phyloP scores from a whole-genome alignment of 1,140 invertebrate species.

The Pachypsylla venusta region DNA sequence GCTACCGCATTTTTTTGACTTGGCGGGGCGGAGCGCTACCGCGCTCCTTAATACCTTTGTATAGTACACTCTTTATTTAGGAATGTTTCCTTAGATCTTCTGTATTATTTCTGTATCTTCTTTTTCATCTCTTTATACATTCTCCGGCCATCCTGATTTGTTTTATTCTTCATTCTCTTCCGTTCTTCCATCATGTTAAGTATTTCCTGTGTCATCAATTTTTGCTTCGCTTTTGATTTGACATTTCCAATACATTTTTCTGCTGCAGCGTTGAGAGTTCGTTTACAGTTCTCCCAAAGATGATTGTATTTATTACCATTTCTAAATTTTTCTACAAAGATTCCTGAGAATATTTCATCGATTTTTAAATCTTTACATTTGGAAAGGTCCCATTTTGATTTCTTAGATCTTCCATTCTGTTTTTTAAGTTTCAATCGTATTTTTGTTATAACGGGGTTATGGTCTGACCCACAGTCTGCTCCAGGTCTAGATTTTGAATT shows the following conservation, averaged over 20 bases:
- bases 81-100: not conserved
- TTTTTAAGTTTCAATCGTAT: not conserved
- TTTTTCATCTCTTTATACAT: not conserved
- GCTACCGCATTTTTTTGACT: no score
- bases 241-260: not conserved
- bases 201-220: not conserved
- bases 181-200: not conserved
- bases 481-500: constrained; percentile 1
- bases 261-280: not conserved
- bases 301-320: not conserved
- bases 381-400: not conserved
- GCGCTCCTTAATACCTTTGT: no score
- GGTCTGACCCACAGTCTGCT: not conserved
- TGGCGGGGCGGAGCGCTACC: no score
- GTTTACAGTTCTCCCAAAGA: not conserved
- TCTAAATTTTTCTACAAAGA: not conserved
- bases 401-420: not conserved
- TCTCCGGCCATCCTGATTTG: not conserved
- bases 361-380: not conserved
- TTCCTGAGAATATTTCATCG: not conserved
- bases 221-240: not conserved
- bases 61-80: not conserved
- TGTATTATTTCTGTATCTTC: not conserved
- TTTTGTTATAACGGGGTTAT: not conserved
- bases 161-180: not conserved